Evolutionary conservation across 2,888 invertebrate genomes (phyloP).

Genomic region (Spatulosminthurus flaviceps): DNA sequence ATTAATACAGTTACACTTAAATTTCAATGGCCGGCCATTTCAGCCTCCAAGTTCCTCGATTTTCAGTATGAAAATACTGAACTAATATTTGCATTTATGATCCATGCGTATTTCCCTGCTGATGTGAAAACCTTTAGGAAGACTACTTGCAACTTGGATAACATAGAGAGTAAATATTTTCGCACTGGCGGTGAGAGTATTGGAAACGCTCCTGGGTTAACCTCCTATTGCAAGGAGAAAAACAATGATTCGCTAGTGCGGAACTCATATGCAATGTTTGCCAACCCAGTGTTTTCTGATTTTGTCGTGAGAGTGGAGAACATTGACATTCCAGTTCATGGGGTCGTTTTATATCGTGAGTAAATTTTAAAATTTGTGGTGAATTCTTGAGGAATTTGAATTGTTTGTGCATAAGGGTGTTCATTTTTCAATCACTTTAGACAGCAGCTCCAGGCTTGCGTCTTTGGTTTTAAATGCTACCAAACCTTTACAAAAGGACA

Average conservation of each 20-base stretch:
- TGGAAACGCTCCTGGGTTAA: not conserved
- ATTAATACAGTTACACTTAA: slow-evolving; percentile 20
- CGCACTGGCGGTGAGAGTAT: not conserved
- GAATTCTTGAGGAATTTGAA: not conserved
- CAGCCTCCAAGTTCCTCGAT: slow-evolving; percentile 14
- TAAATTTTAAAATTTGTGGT: too few species aligned
- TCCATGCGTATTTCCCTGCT: slow-evolving; percentile 30
- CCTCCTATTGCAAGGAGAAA: not conserved
- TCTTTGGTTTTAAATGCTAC: slow-evolving; percentile 10
- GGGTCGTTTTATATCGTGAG: slow-evolving; percentile 35
- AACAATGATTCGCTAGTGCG: not conserved
- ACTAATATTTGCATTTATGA: slow-evolving; percentile 35
- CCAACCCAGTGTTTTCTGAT: slow-evolving; percentile 21
- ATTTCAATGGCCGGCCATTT: slow-evolving; percentile 29
- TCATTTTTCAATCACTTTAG: not conserved
- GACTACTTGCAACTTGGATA: slow-evolving; percentile 32
- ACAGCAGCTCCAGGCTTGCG: slow-evolving; percentile 22
- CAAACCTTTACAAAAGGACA: slow-evolving; percentile 5
- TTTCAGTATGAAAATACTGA: slow-evolving; percentile 36
- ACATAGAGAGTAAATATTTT: slow-evolving; percentile 30
- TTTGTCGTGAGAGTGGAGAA: slow-evolving; percentile 16
- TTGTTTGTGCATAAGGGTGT: too few species aligned
- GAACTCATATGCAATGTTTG: not conserved
- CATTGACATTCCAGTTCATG: slow-evolving; percentile 24
- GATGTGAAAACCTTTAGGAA: slow-evolving; percentile 31